Base-by-base conservation (phyloP, 2,888 invertebrate species). In the Phyllotreta striolata region DNA sequence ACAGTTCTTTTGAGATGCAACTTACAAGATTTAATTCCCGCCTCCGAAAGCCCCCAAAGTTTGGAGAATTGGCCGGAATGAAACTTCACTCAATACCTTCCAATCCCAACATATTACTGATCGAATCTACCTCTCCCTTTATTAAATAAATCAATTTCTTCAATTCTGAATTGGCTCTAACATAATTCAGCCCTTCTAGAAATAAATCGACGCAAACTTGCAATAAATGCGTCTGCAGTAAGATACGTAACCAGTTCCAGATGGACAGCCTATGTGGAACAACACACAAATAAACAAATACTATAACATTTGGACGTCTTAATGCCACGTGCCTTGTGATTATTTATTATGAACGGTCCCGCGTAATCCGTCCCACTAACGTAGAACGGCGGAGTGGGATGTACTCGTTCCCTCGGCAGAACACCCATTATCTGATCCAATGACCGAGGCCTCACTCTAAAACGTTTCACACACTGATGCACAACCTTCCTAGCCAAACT, bases 381-480 rank as follows among this genome's bases (percentile, higher is more conserved):
- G 24, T 24, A 24, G 24, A 62, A 64, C 34, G 64, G 56, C 37
- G 40, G 49, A n/a, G 24, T 8, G 24, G 61, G 65, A 37, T 10
- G 8, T n/a, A 64, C 65, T n/a, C 57, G 12, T 35, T 35, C n/a
- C 12, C 41, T 40, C 10, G 65, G 65, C 13, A 65, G 51, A 51
- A 14, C 12, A 10, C 56, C 62, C 65, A 65, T 64, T n/a, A 47
- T 39, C 14, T 56, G 55, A 2, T 12, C 10, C 6, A 13, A 6
- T 38, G 41, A 12, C 6, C 8, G 46, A 3, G 65, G 65, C 7
- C 62, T 55, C 0, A 13, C 60, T n/a, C 47, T 58, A 47, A 66
- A 67, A 46, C 63, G 66, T 12, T 24, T 58, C 1, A 67, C 43
- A 52, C 62, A 64, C 12, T 59, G 13, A 46, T 44, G 55, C 4